Base-by-base conservation (phyloP, 2,888 invertebrate species). In the Tipula lateralis region DNA sequence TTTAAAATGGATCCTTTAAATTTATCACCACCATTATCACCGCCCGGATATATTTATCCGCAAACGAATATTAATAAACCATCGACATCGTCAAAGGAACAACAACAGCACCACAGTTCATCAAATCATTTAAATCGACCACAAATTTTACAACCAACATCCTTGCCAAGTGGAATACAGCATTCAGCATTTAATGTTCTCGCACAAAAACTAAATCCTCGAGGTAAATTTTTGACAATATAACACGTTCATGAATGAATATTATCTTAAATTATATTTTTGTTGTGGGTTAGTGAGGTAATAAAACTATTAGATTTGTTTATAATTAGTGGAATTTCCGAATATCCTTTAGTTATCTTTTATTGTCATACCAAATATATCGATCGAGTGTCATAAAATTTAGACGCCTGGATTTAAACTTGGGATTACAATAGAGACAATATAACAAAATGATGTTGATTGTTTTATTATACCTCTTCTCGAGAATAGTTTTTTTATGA, bases 151-250 rank as follows among this genome's bases (percentile, higher is more conserved):
- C 87, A 86, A 84, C 83, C 87, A 39, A 85, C 87, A 32, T 86
- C 87, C 30, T 87, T 88, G 83, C 86, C 86, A 81, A 90, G 88
- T 87, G 89, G 89, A 89, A 89, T 90, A 87, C 90, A 90, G 86
- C 89, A 90, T 29, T 90, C 90, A n/a, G 89, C 89, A 85, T 89
- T 90, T 36, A 90, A 89, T 84, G 90, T 89, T 83, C 88, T 90
- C 85, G 90, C 89, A n/a, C 90, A 90, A 86, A 89, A 90, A 85
- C 86, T 90, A 13, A 89, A 88, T 29, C 87, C 87, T 16, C 86
- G 89, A 88, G 90, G 90, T 90, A 87, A 89, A 87, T 86, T 84
- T 83, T 83, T 80, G n/a, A n/a, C n/a, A n/a, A n/a, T n/a, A n/a
- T n/a, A n/a, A n/a, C n/a, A n/a, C n/a, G n/a, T n/a, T n/a, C n/a